These are phyloP conservation scores for Pseudonaja textilis DNA, from an alignment of 2,113 vertebrate genomes.

Conservation along the genomic window DNA sequence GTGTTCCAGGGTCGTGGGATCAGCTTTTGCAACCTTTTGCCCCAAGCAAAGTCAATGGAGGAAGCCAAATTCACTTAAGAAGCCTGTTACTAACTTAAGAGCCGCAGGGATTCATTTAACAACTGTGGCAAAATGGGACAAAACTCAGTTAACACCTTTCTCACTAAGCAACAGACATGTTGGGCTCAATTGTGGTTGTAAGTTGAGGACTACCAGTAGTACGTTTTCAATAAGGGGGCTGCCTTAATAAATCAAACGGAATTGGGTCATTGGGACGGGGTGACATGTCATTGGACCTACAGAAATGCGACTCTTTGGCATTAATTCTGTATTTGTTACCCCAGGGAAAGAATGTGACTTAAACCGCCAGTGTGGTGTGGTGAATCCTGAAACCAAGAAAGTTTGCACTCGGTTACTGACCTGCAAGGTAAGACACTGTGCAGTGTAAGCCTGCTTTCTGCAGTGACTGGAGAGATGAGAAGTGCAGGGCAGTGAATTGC, in stretches of 20 bases:
- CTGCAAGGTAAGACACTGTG: slow-evolving; percentile 82
- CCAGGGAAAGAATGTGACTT: slow-evolving; percentile 90
- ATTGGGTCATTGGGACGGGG: neutral
- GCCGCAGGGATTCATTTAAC: neutral
- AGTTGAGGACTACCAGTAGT: neutral
- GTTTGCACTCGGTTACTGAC: slow-evolving; percentile 91
- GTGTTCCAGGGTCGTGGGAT: neutral
- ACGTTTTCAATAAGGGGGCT: neutral
- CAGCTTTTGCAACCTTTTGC: neutral
- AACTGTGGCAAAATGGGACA: neutral
- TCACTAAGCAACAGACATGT: neutral
- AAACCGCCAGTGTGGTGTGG: slow-evolving; percentile 90
- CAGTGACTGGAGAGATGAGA: neutral
- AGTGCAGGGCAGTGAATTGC: neutral
- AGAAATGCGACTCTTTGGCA: neutral
- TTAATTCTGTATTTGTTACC: slow-evolving; percentile 26
- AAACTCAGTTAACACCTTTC: neutral
- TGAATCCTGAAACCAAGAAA: slow-evolving; percentile 90
- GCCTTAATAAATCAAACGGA: neutral
- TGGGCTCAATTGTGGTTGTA: neutral
- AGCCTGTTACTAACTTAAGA: neutral
- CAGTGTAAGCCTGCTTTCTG: neutral
- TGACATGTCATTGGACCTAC: neutral
- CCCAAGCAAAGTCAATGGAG: neutral
- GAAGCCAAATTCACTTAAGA: neutral